Evolutionary conservation across 2,113 vertebrate genomes (phyloP).

Genomic region (Ctenomys sociabilis): DNA sequence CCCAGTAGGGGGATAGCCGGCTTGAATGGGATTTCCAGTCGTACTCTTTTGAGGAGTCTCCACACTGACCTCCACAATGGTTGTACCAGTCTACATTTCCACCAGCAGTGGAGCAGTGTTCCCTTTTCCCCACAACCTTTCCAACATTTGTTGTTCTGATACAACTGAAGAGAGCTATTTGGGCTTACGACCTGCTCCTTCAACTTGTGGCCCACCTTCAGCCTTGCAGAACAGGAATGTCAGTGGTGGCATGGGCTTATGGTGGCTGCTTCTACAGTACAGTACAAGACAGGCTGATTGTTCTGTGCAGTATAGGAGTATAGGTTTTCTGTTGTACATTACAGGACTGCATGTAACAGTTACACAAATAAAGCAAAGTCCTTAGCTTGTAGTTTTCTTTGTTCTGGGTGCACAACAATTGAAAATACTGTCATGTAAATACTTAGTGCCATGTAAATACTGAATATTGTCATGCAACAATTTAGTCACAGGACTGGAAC

Average conservation of each 20-base stretch:
- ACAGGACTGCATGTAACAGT: background rate
- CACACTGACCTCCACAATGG: too few relatives aligned
- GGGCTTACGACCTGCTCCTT: background rate
- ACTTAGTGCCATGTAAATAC: background rate
- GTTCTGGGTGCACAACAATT: background rate
- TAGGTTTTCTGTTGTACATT: background rate
- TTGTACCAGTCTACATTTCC: too few relatives aligned
- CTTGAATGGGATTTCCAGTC: too few relatives aligned
- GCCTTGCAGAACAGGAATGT: background rate
- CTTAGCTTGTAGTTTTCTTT: background rate
- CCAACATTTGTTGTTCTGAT: too few relatives aligned
- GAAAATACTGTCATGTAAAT: background rate
- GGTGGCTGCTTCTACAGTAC: background rate
- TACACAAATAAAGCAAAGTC: background rate
- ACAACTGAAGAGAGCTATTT: background rate
- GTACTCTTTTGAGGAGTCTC: too few relatives aligned
- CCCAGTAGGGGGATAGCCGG: too few relatives aligned
- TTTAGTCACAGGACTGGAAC: background rate
- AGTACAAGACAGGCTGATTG: background rate
- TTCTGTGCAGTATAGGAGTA: background rate
- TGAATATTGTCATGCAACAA: too few relatives aligned
- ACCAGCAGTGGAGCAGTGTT: too few relatives aligned
- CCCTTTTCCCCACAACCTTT: too few relatives aligned
- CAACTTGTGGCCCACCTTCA: background rate
- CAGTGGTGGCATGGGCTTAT: background rate